Percentiles rank a stretch among this genome's conserved stretches.
Conservation (phyloP, 2,113 vertebrate genomes). For the Shinisaurus crocodilurus region DNA sequence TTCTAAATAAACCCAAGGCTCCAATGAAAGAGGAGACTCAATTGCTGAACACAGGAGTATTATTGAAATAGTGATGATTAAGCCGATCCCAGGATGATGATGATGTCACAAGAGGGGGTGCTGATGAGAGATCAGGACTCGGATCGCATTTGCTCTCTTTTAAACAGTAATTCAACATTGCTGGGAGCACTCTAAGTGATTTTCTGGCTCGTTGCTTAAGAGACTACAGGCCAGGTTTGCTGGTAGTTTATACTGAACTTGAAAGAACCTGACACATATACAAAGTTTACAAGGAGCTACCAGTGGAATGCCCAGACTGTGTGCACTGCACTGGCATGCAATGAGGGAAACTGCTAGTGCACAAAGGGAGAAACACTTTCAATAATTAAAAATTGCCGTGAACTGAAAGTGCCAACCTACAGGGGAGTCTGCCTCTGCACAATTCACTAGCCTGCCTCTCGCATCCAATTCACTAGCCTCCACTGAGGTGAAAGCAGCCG, state of each 20-base stretch:
- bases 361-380: neutral
- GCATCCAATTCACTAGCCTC: neutral
- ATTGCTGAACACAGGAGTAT: neutral
- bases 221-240: conserved; percentile 29
- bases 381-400: neutral
- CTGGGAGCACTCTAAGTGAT: conserved; percentile 51
- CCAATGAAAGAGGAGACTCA: conserved; percentile 11
- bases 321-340: neutral
- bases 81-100: conserved; percentile 35
- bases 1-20: conserved; percentile 35
- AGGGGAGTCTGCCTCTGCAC: neutral
- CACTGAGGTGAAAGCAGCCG: neutral
- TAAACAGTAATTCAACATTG: conserved; percentile 50
- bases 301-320: neutral
- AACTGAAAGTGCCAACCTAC: neutral
- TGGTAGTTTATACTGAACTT: conserved; percentile 43
- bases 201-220: conserved; percentile 57
- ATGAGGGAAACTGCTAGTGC: neutral
- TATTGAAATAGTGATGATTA: conserved; percentile 52
- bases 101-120: conserved; percentile 27
- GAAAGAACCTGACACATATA: conserved; percentile 16
- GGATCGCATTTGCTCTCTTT: conserved; percentile 54
- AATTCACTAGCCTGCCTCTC: no score
- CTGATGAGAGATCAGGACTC: conserved; percentile 48
- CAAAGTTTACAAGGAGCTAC: conserved; percentile 23